phyloP scores from a whole-genome alignment of 2,888 invertebrate genomes.

The Alviniconcha strummeri region DNA sequence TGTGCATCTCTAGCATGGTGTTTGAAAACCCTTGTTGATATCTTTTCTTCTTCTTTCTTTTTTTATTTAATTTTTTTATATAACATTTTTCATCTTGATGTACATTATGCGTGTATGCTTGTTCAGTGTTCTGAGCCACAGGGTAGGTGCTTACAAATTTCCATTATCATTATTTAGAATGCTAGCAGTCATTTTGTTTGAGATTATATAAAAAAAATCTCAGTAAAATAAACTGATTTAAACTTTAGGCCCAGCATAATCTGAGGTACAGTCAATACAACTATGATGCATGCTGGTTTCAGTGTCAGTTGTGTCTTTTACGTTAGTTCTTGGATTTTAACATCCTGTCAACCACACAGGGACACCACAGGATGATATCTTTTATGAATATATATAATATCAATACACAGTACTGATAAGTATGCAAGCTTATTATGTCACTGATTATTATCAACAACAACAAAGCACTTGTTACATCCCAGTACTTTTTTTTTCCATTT shows the following conservation, averaged over 20 bases:
- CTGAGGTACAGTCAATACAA: too few species aligned
- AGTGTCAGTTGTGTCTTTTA: not conserved
- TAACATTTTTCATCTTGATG: not conserved
- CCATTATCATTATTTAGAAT: not conserved
- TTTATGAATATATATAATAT: too few species aligned
- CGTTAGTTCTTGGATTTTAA: too few species aligned
- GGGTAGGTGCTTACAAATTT: not conserved
- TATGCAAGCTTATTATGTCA: too few species aligned
- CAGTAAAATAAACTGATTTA: not conserved
- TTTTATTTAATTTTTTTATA: not conserved
- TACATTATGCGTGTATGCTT: not conserved
- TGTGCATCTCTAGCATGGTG: not conserved
- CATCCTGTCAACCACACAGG: too few species aligned
- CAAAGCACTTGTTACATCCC: too few species aligned
- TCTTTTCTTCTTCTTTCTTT: not conserved
- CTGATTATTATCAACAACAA: too few species aligned
- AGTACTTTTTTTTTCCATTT: too few species aligned
- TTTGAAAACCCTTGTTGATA: not conserved
- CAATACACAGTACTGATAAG: too few species aligned
- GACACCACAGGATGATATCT: too few species aligned
- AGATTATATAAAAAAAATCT: not conserved
- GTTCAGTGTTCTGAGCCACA: too few species aligned
- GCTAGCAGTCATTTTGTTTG: not conserved
- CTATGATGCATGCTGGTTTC: not conserved
- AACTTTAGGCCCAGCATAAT: not conserved